Conservation (phyloP, 2,113 vertebrate genomes). For the Eubucco bourcierii region DNA sequence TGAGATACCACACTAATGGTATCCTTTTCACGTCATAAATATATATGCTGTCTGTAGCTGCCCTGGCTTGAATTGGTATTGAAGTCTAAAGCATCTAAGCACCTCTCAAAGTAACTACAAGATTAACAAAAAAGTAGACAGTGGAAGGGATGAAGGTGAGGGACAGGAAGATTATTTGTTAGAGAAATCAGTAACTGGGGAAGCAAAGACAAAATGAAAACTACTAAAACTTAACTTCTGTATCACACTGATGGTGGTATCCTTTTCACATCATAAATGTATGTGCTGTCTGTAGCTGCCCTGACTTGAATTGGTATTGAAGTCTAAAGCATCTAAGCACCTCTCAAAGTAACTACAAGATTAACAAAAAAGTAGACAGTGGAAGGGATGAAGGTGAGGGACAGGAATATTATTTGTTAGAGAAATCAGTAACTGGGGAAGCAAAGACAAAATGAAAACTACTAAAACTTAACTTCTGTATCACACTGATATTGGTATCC, state of each 20-base stretch:
- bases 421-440: neutral
- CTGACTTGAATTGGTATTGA: no score
- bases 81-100: neutral
- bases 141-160: neutral
- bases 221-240: neutral
- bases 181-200: neutral
- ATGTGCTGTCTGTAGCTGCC: no score
- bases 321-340: neutral
- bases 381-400: no score
- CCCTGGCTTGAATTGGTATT: neutral
- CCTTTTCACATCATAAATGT: no score
- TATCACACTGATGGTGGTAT: no score
- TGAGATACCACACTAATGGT: neutral
- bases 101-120: neutral
- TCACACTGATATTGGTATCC: neutral
- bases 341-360: neutral
- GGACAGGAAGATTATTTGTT: neutral
- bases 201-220: neutral
- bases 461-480: neutral
- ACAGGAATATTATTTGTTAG: no score
- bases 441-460: neutral
- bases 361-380: no score
- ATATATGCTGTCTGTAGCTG: neutral
- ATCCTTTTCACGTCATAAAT: neutral
- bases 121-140: neutral